A percentile compares a stretch with the other conserved stretches of the same genome.
phyloP scores from a whole-genome alignment of 1,140 invertebrate species.

The Panonychus citri region DNA sequence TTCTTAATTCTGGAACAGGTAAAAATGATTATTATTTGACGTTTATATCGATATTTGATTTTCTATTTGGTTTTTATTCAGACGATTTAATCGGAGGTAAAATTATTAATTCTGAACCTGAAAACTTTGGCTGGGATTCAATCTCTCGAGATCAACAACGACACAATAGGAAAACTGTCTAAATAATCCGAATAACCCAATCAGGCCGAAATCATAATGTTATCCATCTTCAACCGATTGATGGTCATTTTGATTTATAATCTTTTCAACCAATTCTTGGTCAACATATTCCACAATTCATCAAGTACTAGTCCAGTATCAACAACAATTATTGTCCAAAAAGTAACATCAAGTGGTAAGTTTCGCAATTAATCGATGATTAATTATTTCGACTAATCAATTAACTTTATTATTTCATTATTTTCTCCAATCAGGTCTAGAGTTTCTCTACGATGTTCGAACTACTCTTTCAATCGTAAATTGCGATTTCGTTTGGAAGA shows the following conservation, averaged over 20 bases:
- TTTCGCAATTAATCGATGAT: too few species aligned
- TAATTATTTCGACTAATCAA: too few species aligned
- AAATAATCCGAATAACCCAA: conserved; percentile 44
- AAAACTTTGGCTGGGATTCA: not conserved
- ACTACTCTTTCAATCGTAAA: conserved; percentile 50
- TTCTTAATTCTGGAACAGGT: conserved; percentile 9
- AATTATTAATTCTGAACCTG: too few species aligned
- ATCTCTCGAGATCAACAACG: conserved; percentile 5
- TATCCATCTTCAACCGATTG: conserved; percentile 51
- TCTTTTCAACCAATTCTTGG: conserved; percentile 9
- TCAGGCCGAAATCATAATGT: conserved; percentile 35
- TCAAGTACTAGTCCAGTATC: too few species aligned
- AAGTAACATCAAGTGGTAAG: too few species aligned
- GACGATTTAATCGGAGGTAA: not conserved
- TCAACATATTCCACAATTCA: too few species aligned
- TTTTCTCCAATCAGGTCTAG: too few species aligned
- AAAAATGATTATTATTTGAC: too few species aligned
- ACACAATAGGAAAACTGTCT: conserved; percentile 33
- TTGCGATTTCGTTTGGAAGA: conserved; percentile 45
- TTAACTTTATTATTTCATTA: too few species aligned
- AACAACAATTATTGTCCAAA: too few species aligned
- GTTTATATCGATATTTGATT: too few species aligned
- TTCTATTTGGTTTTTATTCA: too few species aligned
- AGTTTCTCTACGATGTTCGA: conserved; percentile 49
- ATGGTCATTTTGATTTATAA: conserved; percentile 41